These are phyloP conservation scores for Ditula angustiorana DNA, from an alignment of 2,888 invertebrate species.

Conservation along the genomic window DNA sequence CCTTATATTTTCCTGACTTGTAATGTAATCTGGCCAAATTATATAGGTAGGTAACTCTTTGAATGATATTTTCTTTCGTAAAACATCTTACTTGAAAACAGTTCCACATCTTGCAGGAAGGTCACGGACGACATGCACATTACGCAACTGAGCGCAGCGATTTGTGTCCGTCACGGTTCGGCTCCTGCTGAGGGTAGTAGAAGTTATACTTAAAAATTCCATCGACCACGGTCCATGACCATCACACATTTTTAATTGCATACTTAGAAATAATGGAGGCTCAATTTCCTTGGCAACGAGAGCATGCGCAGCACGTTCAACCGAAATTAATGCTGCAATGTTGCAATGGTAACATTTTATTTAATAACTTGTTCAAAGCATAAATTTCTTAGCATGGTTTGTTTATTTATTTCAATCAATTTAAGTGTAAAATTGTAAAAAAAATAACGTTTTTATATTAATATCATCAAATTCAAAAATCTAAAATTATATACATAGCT, in stretches of 20 bases:
- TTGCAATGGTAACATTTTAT: too few relatives aligned
- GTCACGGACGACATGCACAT: conserved; percentile 66
- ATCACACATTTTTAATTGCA: conserved; percentile 23
- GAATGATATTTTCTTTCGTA: too few relatives aligned
- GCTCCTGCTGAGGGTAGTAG: conserved; percentile 30
- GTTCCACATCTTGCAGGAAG: conserved; percentile 49
- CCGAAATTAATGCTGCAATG: background rate
- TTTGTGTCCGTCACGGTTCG: conserved; percentile 68
- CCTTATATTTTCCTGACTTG: too few relatives aligned
- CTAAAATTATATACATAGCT: too few relatives aligned
- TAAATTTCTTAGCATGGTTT: too few relatives aligned
- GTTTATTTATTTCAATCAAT: too few relatives aligned
- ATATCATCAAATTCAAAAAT: too few relatives aligned
- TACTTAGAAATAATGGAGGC: background rate
- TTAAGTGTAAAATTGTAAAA: too few relatives aligned
- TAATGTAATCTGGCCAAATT: too few relatives aligned
- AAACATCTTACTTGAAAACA: background rate
- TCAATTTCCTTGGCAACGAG: background rate
- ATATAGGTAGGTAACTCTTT: too few relatives aligned
- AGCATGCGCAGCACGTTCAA: background rate
- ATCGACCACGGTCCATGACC: conserved; percentile 26
- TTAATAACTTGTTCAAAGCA: too few relatives aligned
- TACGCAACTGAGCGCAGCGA: conserved; percentile 66
- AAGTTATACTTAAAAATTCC: conserved; percentile 26
- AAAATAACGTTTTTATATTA: too few relatives aligned